phyloP scores from a whole-genome alignment of 2,888 invertebrate genomes.

The Carpatolechia fugitivella region DNA sequence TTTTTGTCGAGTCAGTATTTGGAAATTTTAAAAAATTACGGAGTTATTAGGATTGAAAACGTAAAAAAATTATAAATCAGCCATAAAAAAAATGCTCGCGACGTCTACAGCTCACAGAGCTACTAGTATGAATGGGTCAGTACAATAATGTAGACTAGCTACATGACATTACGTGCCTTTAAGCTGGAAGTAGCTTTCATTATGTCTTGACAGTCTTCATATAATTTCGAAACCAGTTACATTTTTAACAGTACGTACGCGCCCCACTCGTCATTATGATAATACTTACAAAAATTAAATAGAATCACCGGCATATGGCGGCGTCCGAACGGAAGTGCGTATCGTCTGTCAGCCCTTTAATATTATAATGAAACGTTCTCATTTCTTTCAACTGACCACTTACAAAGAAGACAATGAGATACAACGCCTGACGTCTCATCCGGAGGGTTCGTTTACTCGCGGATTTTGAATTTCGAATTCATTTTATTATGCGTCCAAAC shows the following conservation, averaged over 20 bases:
- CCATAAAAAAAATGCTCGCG: no score
- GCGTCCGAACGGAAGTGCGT: slow-evolving; percentile 71
- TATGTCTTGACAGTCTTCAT: slow-evolving; percentile 1
- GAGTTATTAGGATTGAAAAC: no score
- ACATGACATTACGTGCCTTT: no score
- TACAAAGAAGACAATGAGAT: slow-evolving; percentile 70
- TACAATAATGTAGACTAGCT: no score
- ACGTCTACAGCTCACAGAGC: no score
- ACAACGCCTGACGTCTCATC: slow-evolving; percentile 59
- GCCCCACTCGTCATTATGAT: slow-evolving; percentile 41
- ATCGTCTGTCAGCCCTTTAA: slow-evolving; percentile 73
- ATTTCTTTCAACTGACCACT: slow-evolving; percentile 73
- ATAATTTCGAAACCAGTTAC: slow-evolving; percentile 21
- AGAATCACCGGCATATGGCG: slow-evolving; percentile 65
- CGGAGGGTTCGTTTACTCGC: slow-evolving; percentile 47
- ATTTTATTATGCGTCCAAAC: slow-evolving; percentile 29
- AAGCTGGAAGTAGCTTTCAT: not conserved
- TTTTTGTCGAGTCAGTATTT: no score
- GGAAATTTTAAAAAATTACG: no score
- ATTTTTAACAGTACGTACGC: slow-evolving; percentile 27
- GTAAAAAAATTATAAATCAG: no score
- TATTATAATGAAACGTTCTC: slow-evolving; percentile 70
- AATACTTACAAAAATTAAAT: slow-evolving; percentile 48
- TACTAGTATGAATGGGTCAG: no score
- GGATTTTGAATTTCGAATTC: slow-evolving; percentile 37